Conservation (phyloP, 2,113 vertebrate genomes). For the Pelusios castaneus region DNA sequence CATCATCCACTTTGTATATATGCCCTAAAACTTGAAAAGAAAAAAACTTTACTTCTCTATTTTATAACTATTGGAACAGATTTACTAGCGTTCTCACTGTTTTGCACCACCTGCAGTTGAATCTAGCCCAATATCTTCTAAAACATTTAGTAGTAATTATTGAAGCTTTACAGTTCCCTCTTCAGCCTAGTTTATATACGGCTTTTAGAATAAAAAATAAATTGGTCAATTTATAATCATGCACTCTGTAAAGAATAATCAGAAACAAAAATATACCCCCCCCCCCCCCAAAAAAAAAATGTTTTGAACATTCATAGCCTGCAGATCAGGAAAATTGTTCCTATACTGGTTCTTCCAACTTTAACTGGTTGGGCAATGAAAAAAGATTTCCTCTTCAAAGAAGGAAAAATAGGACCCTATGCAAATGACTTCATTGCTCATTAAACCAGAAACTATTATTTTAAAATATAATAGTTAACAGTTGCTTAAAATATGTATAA, state of each 20-base stretch:
- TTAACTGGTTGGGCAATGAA: neutral
- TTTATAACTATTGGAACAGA: neutral
- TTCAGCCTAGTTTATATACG: neutral
- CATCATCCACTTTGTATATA: neutral
- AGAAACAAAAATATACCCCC: neutral
- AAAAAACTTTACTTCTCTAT: neutral
- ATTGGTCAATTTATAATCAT: neutral
- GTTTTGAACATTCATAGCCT: neutral
- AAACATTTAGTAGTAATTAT: neutral
- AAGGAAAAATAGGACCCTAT: neutral
- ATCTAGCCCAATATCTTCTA: neutral
- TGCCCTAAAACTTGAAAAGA: neutral
- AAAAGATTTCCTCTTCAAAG: neutral
- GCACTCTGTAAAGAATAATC: neutral
- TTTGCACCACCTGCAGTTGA: neutral
- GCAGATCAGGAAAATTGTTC: neutral
- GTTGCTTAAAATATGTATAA: conserved; percentile 68
- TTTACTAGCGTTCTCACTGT: neutral
- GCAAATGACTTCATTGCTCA: conserved; percentile 48
- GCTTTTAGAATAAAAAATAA: neutral
- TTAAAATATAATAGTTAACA: conserved; percentile 47
- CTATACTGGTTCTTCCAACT: neutral
- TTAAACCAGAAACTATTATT: conserved; percentile 36
- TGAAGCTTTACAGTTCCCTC: neutral
- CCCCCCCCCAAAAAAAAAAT: neutral